Base-by-base conservation (phyloP, 2,888 invertebrate genomes). In the Corbicula japonica region DNA sequence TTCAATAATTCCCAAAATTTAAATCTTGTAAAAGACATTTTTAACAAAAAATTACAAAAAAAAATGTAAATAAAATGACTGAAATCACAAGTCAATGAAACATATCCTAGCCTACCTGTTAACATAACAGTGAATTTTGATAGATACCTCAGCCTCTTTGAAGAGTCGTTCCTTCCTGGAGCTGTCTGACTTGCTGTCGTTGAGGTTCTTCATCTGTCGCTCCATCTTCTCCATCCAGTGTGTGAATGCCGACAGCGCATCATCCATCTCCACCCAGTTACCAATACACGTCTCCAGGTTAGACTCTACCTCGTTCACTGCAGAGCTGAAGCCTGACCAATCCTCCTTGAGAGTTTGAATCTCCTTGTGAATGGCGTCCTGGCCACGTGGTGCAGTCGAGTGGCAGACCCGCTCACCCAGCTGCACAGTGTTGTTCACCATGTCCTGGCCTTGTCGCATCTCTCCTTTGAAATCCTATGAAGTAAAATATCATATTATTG, bases 201-300 rank as follows among this genome's bases (percentile, higher is more conserved):
- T 76, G 21, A 88, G 80, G 21, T 48, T 71, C 73, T 90, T 91
- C 32, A 90, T 78, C 41, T 85, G 69, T 30, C 74, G 58, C 41
- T 90, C 90, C 87, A 90, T 87, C 48, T 86, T 84, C 34, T 88
- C 89, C 68, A 98, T 94, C 98, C 98, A 98, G 76, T 95, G 95
- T 84, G 97, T 96, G 87, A 98, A 95, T 88, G 97, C 96, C 77
- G 96, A 95, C 91, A 97, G 97, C 23, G 97, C 97, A 88, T 97
- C 97, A 8, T 97, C 95, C 93, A 98, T 98, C 91, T 98, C 97
- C 0, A 97, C 97, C 91, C 98, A 97, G 92, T 98, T 98, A 0
- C 97, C 96, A 0, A 98, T 94, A 93, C 97, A 97, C 94, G 97
- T 97, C 92, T 98, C 97, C 15, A 98, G 96, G 91, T 96, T 96